A percentile compares a stretch with the other conserved stretches of the same genome.
phyloP scores from a whole-genome alignment of 1,140 invertebrate genomes.

The Aphelinus certus region DNA sequence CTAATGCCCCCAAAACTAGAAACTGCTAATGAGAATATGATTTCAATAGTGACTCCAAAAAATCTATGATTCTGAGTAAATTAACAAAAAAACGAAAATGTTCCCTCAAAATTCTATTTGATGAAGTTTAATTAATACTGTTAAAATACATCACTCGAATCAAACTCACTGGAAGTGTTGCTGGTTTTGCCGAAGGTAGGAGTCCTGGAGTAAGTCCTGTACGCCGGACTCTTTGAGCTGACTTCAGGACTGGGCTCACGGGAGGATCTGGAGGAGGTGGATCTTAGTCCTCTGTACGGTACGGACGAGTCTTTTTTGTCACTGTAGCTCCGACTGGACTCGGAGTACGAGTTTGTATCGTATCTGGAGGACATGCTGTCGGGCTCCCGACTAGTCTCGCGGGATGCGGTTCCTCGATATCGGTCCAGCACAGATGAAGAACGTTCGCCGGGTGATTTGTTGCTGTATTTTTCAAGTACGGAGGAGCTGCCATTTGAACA shows the following conservation, averaged over 20 bases:
- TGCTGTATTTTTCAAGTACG: slow-evolving; percentile 58
- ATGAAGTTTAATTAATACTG: too few species aligned
- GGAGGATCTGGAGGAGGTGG: slow-evolving; percentile 51
- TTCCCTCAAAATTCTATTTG: too few species aligned
- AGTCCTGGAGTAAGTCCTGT: slow-evolving; percentile 51
- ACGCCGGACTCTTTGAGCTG: slow-evolving; percentile 51
- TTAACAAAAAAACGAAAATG: too few species aligned
- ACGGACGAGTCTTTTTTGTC: slow-evolving; percentile 54
- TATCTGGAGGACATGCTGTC: slow-evolving; percentile 52
- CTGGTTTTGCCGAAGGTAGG: slow-evolving; percentile 50
- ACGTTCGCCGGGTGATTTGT: slow-evolving; percentile 45
- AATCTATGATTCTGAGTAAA: too few species aligned
- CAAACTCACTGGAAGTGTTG: slow-evolving; percentile 49
- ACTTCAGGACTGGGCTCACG: slow-evolving; percentile 60
- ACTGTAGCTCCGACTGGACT: slow-evolving; percentile 47
- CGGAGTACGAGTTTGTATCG: slow-evolving; percentile 45
- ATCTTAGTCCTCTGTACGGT: slow-evolving; percentile 51
- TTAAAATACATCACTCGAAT: too few species aligned
- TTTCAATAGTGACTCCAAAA: too few species aligned
- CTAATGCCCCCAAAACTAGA: too few species aligned
- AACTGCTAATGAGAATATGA: too few species aligned
- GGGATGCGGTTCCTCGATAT: slow-evolving; percentile 53
- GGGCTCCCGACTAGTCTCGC: slow-evolving; percentile 56
- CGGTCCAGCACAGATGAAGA: slow-evolving; percentile 58
- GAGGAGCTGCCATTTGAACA: slow-evolving; percentile 53